Percentiles rank a stretch among this genome's conserved stretches.
Evolutionary conservation across 2,888 invertebrate genomes (phyloP).

Genomic region (Drosophila anceps): DNA sequence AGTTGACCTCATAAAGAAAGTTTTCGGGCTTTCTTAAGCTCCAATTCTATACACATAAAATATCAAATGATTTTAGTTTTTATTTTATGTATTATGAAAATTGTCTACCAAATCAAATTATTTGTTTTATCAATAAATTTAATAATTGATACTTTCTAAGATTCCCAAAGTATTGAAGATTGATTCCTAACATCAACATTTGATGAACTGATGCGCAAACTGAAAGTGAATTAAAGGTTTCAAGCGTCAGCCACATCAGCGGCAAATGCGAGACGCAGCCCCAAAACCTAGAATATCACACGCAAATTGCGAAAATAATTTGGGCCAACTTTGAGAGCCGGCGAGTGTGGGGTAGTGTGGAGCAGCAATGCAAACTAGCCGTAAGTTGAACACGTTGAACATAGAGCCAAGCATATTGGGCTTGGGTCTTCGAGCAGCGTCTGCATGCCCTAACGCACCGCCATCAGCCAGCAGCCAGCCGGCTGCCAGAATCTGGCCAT

Average conservation of each 20-base stretch:
- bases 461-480: not conserved
- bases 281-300: constrained; percentile 76
- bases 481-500: constrained; percentile 31
- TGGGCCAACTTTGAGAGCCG: constrained; percentile 50
- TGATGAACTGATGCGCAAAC: constrained; percentile 22
- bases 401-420: constrained; percentile 35
- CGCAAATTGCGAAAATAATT: constrained; percentile 74
- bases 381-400: constrained; percentile 47
- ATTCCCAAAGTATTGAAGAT: not conserved
- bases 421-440: constrained; percentile 5
- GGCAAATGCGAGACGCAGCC: constrained; percentile 37
- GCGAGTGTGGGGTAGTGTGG: not conserved
- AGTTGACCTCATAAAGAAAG: too few species aligned
- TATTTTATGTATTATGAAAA: not conserved
- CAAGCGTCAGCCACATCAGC: constrained; percentile 26
- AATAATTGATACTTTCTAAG: not conserved
- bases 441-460: not conserved
- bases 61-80: not conserved
- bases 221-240: constrained; percentile 42
- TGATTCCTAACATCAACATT: not conserved
- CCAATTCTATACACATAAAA: not conserved
- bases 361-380: constrained; percentile 56
- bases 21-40: not conserved
- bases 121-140: not conserved
- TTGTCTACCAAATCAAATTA: not conserved